A percentile compares a stretch with the other conserved stretches of the same genome.
These are phyloP conservation scores for Platerodrilus igneus DNA, from an alignment of 2,888 invertebrate species.

Conservation along the genomic window DNA sequence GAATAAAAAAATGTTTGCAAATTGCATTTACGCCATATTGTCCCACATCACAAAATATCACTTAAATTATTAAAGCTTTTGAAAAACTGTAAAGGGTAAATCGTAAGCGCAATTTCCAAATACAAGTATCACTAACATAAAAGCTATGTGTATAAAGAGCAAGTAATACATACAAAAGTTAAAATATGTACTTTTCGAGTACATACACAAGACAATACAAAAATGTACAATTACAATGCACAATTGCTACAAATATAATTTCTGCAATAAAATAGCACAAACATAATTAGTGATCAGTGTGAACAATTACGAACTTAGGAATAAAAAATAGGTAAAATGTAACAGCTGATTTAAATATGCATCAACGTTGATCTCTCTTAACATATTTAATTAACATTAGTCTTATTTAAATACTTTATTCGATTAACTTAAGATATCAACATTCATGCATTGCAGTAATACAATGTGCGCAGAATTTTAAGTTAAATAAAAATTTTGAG, in stretches of 20 bases:
- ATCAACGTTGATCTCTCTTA: too few relatives aligned
- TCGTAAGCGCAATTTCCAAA: conserved; percentile 18
- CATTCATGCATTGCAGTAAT: conserved; percentile 9
- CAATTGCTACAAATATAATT: conserved; percentile 14
- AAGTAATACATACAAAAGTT: conserved; percentile 20
- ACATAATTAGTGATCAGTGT: too few relatives aligned
- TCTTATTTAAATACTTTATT: too few relatives aligned
- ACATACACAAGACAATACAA: conserved; percentile 14
- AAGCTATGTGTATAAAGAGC: conserved; percentile 10
- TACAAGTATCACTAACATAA: conserved; percentile 17
- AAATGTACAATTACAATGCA: conserved; percentile 13
- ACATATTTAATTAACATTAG: too few relatives aligned
- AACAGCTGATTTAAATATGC: too few relatives aligned
- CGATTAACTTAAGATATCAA: too few relatives aligned
- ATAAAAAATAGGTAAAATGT: too few relatives aligned
- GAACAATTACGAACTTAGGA: too few relatives aligned
- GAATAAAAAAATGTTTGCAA: too few relatives aligned
- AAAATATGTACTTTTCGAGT: conserved; percentile 21
- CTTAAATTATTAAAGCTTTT: conserved; percentile 16
- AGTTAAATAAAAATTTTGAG: conserved; percentile 18
- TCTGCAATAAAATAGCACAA: conserved; percentile 1
- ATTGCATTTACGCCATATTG: conserved; percentile 18
- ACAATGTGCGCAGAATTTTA: conserved; percentile 17
- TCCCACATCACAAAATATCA: conserved; percentile 24
- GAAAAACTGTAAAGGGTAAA: too few relatives aligned